A percentile compares a stretch with the other conserved stretches of the same genome.
phyloP scores from a whole-genome alignment of 2,888 invertebrate species.

The Leptinotarsa rubiginosa region DNA sequence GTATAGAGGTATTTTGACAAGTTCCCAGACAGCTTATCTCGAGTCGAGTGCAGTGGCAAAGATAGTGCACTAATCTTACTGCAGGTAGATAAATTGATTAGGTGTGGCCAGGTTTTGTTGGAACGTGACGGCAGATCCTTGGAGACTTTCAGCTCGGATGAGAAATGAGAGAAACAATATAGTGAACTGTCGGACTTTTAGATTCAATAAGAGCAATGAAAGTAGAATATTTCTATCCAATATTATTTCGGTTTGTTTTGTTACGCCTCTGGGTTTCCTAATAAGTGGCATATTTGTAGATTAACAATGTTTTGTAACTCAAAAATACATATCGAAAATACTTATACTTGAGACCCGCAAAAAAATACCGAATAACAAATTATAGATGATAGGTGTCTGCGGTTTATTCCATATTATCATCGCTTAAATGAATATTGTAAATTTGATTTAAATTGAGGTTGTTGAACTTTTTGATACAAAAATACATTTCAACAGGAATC shows the following conservation, averaged over 20 bases:
- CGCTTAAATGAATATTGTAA: too few relatives aligned
- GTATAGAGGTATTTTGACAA: conserved; percentile 30
- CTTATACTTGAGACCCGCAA: too few relatives aligned
- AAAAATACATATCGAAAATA: too few relatives aligned
- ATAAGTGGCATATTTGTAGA: too few relatives aligned
- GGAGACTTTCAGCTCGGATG: conserved; percentile 23
- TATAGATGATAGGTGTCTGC: too few relatives aligned
- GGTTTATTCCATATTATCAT: too few relatives aligned
- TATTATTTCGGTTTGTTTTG: not conserved
- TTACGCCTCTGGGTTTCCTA: not conserved
- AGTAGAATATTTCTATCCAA: not conserved
- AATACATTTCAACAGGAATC: too few relatives aligned
- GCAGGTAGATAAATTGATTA: conserved; percentile 43
- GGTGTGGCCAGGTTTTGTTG: conserved; percentile 40
- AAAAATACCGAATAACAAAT: too few relatives aligned
- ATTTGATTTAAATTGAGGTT: too few relatives aligned
- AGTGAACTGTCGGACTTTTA: not conserved
- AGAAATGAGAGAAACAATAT: not conserved
- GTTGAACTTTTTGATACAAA: conserved; percentile 5
- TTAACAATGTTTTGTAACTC: too few relatives aligned
- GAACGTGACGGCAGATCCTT: conserved; percentile 32
- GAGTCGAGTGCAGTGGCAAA: conserved; percentile 36
- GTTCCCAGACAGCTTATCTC: conserved; percentile 33
- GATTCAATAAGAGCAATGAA: not conserved
- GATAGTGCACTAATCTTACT: conserved; percentile 40